Evolutionary conservation across 2,797 vertebrate genomes (phyloP), one percentile per base, ranked within the genome.

Genomic region (Sciurus carolinensis): DNA sequence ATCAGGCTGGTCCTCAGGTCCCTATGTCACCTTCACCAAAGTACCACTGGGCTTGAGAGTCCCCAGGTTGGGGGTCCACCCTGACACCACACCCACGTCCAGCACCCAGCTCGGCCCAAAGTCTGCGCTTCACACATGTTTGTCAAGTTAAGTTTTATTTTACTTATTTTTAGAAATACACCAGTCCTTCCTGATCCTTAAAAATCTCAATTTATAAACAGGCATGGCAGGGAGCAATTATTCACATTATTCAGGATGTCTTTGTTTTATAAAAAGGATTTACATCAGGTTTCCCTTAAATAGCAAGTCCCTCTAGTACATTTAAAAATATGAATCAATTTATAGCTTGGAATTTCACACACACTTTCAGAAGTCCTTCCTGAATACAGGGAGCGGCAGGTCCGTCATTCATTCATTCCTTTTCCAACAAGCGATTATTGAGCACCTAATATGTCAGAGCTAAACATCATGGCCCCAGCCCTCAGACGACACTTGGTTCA

Each of bases 181-280:
- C n/a, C 77, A 30, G 72, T 80, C 62, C 82, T 96, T 87, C 87
- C 59, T 10, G 36, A 93, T 89, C 83, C 76, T 95, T 96, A 87
- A 92, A 94, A 92, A 62, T 76, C 91, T 93, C 94, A 76, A 42
- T 71, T 95, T 96, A 95, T 95, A 95, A 98, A 98, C 96, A 97
- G 96, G 93, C 59, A 87, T 93, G 94, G 96, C 97, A 97, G 57
- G 84, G 96, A 97, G 97, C 97, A 98, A 97, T 97, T 97, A 97
- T 97, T 97, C 96, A 90, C 93, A 90, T 94, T 83, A 91, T 94
- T 96, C 91, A 96, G 96, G 95, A 97, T 95, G 91, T 97, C 97
- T 98, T 97, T 87, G 77, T 97, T 97, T 97, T 96, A 97, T 96
- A 97, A 96, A 97, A 97, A 97, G 91, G 89, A 95, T 96, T 97